phyloP scores from a whole-genome alignment of 2,888 invertebrate species.

The Elysia crispata region DNA sequence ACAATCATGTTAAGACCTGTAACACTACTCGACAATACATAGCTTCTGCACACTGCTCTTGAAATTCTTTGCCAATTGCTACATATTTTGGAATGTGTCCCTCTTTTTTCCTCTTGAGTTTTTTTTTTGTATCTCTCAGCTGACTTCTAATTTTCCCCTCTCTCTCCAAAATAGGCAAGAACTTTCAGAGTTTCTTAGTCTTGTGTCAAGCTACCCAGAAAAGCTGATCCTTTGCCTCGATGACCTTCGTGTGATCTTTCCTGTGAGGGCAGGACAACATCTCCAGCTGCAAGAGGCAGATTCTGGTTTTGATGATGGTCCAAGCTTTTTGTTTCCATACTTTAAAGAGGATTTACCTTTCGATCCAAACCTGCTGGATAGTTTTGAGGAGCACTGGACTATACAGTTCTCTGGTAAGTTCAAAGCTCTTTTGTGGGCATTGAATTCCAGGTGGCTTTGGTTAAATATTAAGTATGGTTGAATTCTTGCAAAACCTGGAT shows the following conservation, averaged over 20 bases:
- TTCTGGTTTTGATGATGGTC: conserved; percentile 37
- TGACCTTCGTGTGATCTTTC: conserved; percentile 21
- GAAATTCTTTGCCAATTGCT: no score
- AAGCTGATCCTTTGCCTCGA: conserved; percentile 36
- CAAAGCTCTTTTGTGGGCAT: no score
- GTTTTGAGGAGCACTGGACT: conserved; percentile 12
- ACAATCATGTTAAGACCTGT: no score
- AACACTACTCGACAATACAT: no score
- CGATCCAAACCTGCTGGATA: background rate
- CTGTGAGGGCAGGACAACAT: background rate
- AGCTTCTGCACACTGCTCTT: no score
- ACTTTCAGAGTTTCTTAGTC: conserved; percentile 10
- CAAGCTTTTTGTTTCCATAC: conserved; percentile 37
- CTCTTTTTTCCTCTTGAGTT: no score
- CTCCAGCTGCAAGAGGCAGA: background rate
- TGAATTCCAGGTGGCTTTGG: no score
- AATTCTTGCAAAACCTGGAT: no score
- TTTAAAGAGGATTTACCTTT: conserved; percentile 36
- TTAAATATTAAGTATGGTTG: no score
- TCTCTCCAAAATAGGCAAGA: conserved; percentile 19
- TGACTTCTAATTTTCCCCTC: background rate
- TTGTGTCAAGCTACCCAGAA: conserved; percentile 5
- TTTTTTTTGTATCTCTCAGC: no score
- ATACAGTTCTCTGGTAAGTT: conserved; percentile 41
- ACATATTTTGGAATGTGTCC: no score